phyloP scores from a whole-genome alignment of 2,888 invertebrate species.

The Drosophila engyochracea region DNA sequence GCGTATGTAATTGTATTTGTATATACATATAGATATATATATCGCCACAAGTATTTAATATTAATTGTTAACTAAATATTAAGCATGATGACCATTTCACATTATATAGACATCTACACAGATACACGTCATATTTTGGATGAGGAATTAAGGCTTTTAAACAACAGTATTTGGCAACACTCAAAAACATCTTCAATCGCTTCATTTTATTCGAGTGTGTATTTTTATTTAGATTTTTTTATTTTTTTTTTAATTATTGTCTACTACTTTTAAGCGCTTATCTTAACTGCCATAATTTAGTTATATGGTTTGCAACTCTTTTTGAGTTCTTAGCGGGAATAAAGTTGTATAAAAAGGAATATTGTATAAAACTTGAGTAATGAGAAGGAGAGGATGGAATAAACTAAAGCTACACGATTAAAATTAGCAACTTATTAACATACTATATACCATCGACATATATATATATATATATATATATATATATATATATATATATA shows the following conservation, averaged over 20 bases:
- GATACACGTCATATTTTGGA: conserved; percentile 6
- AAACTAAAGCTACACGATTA: conserved; percentile 15
- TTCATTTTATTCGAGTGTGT: conserved; percentile 31
- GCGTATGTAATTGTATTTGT: conserved; percentile 58
- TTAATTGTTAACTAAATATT: conserved; percentile 79
- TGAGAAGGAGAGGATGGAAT: conserved; percentile 1
- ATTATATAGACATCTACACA: conserved; percentile 15
- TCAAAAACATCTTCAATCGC: conserved; percentile 39
- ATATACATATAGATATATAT: conserved; percentile 33
- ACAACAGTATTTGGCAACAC: conserved; percentile 69
- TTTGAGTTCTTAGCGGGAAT: conserved; percentile 29
- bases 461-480: conserved; percentile 13
- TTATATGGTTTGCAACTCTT: conserved; percentile 48
- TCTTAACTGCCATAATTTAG: conserved; percentile 70
- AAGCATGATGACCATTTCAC: conserved; percentile 71
- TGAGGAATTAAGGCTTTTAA: conserved; percentile 14
- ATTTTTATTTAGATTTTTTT: conserved; percentile 9
- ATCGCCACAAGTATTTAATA: conserved; percentile 26
- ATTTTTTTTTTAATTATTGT: conserved; percentile 23
- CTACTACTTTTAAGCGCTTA: conserved; percentile 72
- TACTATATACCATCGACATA: conserved; percentile 5
- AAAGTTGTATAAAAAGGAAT: conserved; percentile 40
- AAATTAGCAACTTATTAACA: conserved; percentile 37
- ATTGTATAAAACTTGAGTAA: conserved; percentile 41
- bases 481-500: conserved; percentile 7